Base-by-base conservation (phyloP, 2,113 vertebrate genomes). In the Cinclus cinclus region DNA sequence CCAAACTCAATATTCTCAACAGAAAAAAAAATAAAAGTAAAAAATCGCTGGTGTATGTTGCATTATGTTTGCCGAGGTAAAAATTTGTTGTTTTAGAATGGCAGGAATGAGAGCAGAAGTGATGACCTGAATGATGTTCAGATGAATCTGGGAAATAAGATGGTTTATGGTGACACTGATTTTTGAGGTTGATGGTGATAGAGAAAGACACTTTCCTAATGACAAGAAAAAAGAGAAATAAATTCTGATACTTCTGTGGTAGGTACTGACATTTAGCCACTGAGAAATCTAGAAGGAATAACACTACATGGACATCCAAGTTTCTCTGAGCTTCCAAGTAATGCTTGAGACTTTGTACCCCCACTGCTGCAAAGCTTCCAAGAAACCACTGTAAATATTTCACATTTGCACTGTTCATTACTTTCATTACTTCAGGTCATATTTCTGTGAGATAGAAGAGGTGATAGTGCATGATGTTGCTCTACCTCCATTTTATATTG, bases 371-470 rank as follows among this genome's bases (percentile, higher is more conserved):
- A 74, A 90, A 60, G 17, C 23, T 82, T 77, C 65, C 52, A 87
- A 85, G 37, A 65, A 90, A 46, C 33, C 0, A 0, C 80, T 53
- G 53, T 83, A 75, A 87, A 84, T 89, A 95, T 89, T 97, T 96
- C 75, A 94, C 11, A 31, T 75, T 85, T 81, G 22, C 65, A 56
- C 49, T 80, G 18, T 46, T 95, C 58, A 75, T 92, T 93, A 90
- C 58, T 95, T 68, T 83, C 52, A 78, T 95, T 92, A 89, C 65
- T 91, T 78, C 78, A 74, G 81, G 59, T 92, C 69, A 75, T 79
- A 52, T 91, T 92, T 92, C 80, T 87, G 16, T 65, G 53, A 93
- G 74, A 94, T 93, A 94, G 92, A 83, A 92, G 58, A 64, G 52
- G 56, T 94, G 69, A 67, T 27, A 73, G 73, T 83, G 25, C 88